Evolutionary conservation across 2,888 invertebrate genomes (phyloP).

Genomic region (Dolichomitus sp.): DNA sequence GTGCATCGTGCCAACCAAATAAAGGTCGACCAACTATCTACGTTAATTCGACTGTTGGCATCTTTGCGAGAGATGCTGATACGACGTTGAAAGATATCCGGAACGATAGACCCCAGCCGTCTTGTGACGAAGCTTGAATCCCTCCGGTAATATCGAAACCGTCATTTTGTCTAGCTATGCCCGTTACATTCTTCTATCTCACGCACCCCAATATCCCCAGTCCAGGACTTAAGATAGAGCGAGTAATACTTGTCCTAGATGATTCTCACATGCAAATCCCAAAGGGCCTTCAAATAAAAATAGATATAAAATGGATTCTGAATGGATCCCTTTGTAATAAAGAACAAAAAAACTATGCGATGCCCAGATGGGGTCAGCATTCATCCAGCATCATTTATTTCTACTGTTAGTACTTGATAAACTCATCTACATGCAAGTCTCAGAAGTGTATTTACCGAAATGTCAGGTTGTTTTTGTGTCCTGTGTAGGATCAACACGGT

Average conservation of each 20-base stretch:
- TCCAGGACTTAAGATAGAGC: slow-evolving; percentile 2
- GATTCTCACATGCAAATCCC: slow-evolving; percentile 10
- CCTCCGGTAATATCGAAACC: slow-evolving; percentile 44
- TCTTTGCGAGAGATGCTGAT: slow-evolving; percentile 26
- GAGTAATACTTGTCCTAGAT: slow-evolving; percentile 20
- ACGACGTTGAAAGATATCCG: slow-evolving; percentile 17
- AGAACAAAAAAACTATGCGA: background rate
- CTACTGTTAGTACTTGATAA: background rate
- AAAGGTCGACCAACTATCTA: slow-evolving; percentile 12
- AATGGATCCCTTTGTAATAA: background rate
- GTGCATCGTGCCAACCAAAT: slow-evolving; percentile 18
- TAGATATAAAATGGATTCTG: background rate
- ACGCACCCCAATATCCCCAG: background rate
- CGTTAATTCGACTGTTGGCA: slow-evolving; percentile 27
- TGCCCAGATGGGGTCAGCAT: background rate
- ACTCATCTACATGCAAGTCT: background rate
- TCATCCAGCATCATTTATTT: slow-evolving; percentile 12
- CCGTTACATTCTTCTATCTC: slow-evolving; percentile 12
- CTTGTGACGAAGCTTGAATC: slow-evolving; percentile 43
- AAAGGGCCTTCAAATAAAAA: background rate
- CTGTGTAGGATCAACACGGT: slow-evolving; percentile 41
- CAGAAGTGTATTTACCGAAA: slow-evolving; percentile 7
- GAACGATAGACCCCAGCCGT: slow-evolving; percentile 7
- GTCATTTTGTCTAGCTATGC: background rate
- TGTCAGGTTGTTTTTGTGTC: slow-evolving; percentile 18